Percentiles rank a stretch among this genome's conserved stretches.
Conservation (phyloP, 2,797 vertebrate species). For the Arnoldichthys spilopterus region DNA sequence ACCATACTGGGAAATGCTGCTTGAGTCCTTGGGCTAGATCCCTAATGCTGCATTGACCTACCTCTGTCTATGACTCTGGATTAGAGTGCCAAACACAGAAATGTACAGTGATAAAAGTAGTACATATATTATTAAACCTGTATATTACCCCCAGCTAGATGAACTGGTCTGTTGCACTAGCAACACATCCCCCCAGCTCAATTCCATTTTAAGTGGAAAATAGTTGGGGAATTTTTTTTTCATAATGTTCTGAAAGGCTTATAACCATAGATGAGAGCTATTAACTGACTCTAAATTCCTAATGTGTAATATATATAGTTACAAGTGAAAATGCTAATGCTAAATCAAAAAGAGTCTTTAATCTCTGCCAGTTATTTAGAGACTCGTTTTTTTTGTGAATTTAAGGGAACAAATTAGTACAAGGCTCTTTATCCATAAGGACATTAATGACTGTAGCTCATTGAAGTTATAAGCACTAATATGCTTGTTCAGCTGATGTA, state of each 20-base stretch:
- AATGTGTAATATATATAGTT: background rate
- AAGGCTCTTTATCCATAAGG: background rate
- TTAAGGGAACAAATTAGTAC: background rate
- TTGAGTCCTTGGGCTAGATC: too few relatives aligned
- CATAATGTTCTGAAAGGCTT: slow-evolving; percentile 30
- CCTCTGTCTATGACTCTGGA: too few relatives aligned
- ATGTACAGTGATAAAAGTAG: too few relatives aligned
- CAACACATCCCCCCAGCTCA: background rate
- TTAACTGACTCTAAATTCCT: background rate
- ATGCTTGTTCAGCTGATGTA: background rate
- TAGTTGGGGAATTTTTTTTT: background rate
- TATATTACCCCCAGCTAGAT: too few relatives aligned
- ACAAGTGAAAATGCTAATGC: background rate
- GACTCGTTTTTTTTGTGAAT: background rate
- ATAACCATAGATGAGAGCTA: background rate
- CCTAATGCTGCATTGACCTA: too few relatives aligned
- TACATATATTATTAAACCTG: too few relatives aligned
- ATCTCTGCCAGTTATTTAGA: background rate
- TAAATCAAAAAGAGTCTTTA: background rate
- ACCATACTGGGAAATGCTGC: too few relatives aligned
- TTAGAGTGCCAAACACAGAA: too few relatives aligned
- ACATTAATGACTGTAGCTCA: background rate
- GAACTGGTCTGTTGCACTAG: too few relatives aligned
- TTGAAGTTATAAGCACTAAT: background rate
- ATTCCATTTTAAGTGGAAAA: background rate